Percentiles rank a stretch among this genome's conserved stretches.
These are phyloP conservation scores for Pyrocephalus nanus DNA, from an alignment of 2,797 vertebrate species.

Conservation along the genomic window DNA sequence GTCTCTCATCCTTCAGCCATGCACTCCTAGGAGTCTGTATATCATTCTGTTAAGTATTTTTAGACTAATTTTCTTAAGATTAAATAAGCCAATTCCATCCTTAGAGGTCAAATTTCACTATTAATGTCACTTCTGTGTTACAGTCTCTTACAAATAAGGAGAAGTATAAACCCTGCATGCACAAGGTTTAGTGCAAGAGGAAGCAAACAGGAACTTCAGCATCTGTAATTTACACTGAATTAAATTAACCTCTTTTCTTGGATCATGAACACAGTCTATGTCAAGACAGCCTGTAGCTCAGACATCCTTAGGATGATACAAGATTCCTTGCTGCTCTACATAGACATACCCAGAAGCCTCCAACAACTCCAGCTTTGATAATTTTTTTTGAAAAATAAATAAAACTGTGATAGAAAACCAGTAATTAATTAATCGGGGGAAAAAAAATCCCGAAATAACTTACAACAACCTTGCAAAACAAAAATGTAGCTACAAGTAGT, in stretches of 20 bases:
- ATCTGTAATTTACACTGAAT: not conserved
- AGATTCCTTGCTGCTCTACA: not conserved
- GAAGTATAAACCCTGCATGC: not conserved
- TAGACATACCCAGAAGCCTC: not conserved
- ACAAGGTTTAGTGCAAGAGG: not conserved
- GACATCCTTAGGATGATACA: not conserved
- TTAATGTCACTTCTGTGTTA: not conserved
- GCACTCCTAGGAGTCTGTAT: not conserved
- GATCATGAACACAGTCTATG: not conserved
- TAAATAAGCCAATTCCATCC: not conserved
- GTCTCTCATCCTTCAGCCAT: not conserved
- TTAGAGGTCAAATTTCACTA: not conserved
- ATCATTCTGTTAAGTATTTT: not conserved
- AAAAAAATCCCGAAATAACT: not conserved
- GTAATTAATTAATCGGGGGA: not conserved
- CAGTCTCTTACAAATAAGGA: not conserved
- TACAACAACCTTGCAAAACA: not conserved
- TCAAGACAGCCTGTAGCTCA: not conserved
- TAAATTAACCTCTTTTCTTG: not conserved
- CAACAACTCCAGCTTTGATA: not conserved
- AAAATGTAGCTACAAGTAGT: not conserved
- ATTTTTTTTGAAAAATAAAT: not conserved
- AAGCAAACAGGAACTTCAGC: not conserved
- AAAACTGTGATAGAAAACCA: not conserved
- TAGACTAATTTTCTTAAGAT: not conserved